These are phyloP conservation scores for Alouatta palliata DNA, from an alignment of 2,113 vertebrate genomes.

Conservation along the genomic window DNA sequence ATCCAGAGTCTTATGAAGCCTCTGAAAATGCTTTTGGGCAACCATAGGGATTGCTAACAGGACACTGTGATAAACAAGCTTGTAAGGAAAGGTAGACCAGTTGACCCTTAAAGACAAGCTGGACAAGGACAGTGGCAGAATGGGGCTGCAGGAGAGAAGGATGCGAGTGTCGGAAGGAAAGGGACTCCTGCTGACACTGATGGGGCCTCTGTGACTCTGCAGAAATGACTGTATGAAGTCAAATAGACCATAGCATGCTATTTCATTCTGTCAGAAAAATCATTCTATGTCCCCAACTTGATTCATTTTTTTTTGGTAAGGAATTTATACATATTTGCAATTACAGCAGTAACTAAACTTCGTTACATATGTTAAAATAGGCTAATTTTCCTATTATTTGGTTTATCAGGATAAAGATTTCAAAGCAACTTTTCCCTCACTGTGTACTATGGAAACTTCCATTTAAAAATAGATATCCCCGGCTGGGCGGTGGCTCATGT, in stretches of 20 bases:
- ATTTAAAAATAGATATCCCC: neutral
- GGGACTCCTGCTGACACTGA: too few species aligned
- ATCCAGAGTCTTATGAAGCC: neutral
- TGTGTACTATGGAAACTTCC: neutral
- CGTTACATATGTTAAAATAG: neutral
- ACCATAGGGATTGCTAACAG: neutral
- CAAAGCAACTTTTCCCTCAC: neutral
- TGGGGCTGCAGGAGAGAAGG: neutral
- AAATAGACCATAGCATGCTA: neutral
- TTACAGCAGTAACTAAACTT: neutral
- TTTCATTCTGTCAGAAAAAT: neutral
- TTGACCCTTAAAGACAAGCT: neutral
- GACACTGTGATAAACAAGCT: neutral
- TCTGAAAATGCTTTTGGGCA: neutral
- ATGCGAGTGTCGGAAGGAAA: neutral
- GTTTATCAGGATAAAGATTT: neutral
- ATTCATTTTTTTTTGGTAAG: neutral
- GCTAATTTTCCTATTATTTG: neutral
- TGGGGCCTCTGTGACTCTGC: neutral
- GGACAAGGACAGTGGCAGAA: too few species aligned
- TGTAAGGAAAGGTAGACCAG: neutral
- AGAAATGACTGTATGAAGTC: neutral
- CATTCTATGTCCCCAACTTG: neutral
- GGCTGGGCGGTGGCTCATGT: rapidly evolving
- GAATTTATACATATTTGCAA: neutral